Evolutionary conservation across 2,888 invertebrate genomes (phyloP).

Genomic region (Eilema depressum): DNA sequence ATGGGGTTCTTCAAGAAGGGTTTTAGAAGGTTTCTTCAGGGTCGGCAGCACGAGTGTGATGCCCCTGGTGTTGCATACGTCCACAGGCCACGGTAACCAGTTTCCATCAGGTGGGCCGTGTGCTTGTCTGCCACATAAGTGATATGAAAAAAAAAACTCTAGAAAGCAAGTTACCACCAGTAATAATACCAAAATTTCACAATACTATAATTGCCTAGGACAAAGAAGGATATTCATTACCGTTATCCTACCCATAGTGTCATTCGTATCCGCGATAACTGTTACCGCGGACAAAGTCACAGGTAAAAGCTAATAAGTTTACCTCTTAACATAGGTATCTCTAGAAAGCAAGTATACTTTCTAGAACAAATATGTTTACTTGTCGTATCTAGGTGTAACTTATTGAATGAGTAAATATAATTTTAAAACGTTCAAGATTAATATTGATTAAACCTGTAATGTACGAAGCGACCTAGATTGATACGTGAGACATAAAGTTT

Average conservation of each 20-base stretch:
- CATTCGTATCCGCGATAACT: background rate
- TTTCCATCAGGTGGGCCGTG: no score
- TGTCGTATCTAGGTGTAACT: slow-evolving; percentile 43
- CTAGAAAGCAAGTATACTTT: slow-evolving; percentile 23
- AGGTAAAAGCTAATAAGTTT: background rate
- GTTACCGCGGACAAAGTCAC: background rate
- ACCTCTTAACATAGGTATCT: slow-evolving; percentile 2
- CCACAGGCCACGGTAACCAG: no score
- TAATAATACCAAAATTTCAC: background rate
- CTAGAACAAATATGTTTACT: slow-evolving; percentile 26
- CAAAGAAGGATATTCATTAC: background rate
- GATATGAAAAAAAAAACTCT: no score
- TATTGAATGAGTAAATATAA: slow-evolving; percentile 53
- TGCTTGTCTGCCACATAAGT: no score
- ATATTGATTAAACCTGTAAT: slow-evolving; percentile 60
- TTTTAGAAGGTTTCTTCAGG: no score
- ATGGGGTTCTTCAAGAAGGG: no score
- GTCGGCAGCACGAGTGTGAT: no score
- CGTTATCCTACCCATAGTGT: background rate
- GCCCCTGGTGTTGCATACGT: no score
- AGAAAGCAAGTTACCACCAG: no score
- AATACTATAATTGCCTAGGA: background rate
- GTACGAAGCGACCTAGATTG: slow-evolving; percentile 75
- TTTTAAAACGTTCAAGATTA: slow-evolving; percentile 57
- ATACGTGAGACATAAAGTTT: slow-evolving; percentile 65